These are phyloP conservation scores for Goniozus legneri DNA, from an alignment of 1,140 invertebrate genomes.

Conservation along the genomic window DNA sequence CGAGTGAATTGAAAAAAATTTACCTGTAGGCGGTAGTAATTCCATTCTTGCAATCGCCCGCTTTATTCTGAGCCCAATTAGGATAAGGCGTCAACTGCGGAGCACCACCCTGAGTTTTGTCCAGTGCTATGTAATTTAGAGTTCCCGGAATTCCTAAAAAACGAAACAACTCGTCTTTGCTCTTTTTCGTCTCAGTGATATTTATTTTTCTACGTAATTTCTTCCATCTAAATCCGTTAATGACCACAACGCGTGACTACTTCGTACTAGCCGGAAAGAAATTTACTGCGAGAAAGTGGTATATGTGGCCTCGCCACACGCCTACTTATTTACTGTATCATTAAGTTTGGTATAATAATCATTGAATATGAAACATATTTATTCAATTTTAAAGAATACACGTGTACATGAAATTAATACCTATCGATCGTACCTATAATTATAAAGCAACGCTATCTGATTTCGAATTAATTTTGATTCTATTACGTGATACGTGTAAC, in stretches of 20 bases:
- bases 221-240: background rate
- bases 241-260: no score
- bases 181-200: no score
- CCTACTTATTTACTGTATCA: no score
- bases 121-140: constrained; percentile 72
- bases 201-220: background rate
- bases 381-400: no score
- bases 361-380: no score
- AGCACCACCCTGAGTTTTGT: constrained; percentile 60
- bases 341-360: no score
- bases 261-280: background rate
- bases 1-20: background rate
- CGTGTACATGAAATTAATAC: no score
- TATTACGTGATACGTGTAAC: no score
- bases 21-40: constrained; percentile 70
- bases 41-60: constrained; percentile 69
- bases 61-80: constrained; percentile 67
- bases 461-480: no score
- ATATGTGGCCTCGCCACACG: no score
- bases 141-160: constrained; percentile 73
- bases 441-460: no score
- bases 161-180: constrained; percentile 1
- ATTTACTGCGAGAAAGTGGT: background rate
- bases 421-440: no score
- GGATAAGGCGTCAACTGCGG: constrained; percentile 75